phyloP scores from a whole-genome alignment of 2,888 invertebrate genomes.

The Dryobotodes eremita region DNA sequence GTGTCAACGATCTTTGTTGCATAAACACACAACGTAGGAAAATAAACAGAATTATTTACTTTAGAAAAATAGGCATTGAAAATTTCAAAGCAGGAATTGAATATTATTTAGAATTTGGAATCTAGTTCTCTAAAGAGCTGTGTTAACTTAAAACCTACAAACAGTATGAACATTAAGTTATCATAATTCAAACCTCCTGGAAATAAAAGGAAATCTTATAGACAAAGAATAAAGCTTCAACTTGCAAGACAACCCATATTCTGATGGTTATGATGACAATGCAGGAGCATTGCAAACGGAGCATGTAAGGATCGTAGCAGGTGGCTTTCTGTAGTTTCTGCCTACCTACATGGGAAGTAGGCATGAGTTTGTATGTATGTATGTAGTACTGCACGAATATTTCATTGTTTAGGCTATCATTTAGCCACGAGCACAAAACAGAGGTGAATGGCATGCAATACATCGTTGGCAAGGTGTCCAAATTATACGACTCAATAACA shows the following conservation, averaged over 20 bases:
- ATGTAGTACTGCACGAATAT: background rate
- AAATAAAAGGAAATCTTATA: background rate
- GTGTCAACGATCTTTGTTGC: conserved; percentile 40
- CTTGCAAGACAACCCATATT: background rate
- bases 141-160: background rate
- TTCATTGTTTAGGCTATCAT: background rate
- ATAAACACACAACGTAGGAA: conserved; percentile 26
- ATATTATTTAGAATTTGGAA: background rate
- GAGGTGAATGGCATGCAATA: too few relatives aligned
- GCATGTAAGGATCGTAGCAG: background rate
- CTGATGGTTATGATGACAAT: background rate
- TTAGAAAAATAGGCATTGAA: background rate
- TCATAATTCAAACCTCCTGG: background rate
- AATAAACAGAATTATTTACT: conserved; percentile 18
- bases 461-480: background rate
- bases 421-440: background rate
- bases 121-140: background rate
- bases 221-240: background rate
- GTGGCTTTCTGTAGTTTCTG: background rate
- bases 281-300: background rate
- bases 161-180: background rate
- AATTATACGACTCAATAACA: background rate
- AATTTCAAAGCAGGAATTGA: background rate
- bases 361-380: background rate
- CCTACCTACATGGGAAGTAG: background rate